Evolutionary conservation across 2,113 vertebrate species (phyloP), one percentile per base, ranked within the genome.

Genomic region (Oplegnathus fasciatus): DNA sequence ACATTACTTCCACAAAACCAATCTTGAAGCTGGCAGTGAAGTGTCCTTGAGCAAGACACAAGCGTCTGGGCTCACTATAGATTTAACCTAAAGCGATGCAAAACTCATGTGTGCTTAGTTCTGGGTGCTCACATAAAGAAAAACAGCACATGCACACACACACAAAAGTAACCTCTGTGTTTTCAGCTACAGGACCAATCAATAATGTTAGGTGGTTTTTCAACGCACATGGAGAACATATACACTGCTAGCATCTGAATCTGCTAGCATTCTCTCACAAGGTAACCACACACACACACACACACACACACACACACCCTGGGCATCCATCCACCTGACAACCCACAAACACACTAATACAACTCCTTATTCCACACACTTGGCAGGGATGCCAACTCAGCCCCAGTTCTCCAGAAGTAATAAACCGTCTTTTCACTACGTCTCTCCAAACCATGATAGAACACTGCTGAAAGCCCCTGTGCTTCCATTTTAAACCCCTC

Each of bases 321-420:
- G 78, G 78, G 87, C 88, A 87, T 83, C 57, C 68, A 86, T 87
- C 86, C 84, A 83, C 86, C 80, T 80, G 86, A 84, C 68, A 75
- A 62, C 40, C 50, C 64, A 50, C 30, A 62, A 42, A 68, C 40
- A 65, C 34, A 80, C 71, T 87, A 28, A 86, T 18, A 61, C 80
- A 73, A 65, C 83, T 82, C 66, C 62, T 85, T 81, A 85, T 85
- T 74, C 71, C 71, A 75, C 78, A 82, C 83, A 89, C 76, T 85
- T 88, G 84, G 84, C 88, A 90, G 30, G 30, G 81, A 87, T 92
- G 86, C 89, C 88, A 92, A 61, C 74, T 54, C 76, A 86, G 84
- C 83, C 91, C 88, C 88, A 79, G 85, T 81, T 91, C 94, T 93
- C 92, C 94, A 92, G 89, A 93, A 91, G 92, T 93, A 95, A 95